Percentiles rank a stretch among this genome's conserved stretches.
phyloP scores from a whole-genome alignment of 2,797 vertebrate species.

The Paramormyrops hopkinsi region DNA sequence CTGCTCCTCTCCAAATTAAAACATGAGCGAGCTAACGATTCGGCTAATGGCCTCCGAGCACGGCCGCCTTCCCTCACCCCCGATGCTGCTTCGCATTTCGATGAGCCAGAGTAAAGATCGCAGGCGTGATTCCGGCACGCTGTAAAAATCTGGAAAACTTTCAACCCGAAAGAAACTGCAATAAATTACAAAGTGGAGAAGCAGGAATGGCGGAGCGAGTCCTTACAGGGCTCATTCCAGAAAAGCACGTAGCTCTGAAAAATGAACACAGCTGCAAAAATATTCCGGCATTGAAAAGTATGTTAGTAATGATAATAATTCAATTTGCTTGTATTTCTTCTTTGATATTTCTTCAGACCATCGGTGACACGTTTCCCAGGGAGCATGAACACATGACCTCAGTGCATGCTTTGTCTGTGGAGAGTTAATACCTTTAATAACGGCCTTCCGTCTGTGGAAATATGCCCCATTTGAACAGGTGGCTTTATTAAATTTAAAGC shows the following conservation, averaged over 20 bases:
- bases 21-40: conserved; percentile 74
- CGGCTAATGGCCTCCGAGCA: conserved; percentile 68
- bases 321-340: neutral
- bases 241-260: neutral
- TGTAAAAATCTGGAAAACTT: neutral
- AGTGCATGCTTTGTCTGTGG: neutral
- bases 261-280: conserved; percentile 15
- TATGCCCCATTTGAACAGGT: neutral
- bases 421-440: neutral
- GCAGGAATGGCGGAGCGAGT: neutral
- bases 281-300: neutral
- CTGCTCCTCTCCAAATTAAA: conserved; percentile 62
- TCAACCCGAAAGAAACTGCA: neutral
- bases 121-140: neutral
- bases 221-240: neutral
- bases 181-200: neutral
- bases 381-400: neutral
- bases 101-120: conserved; percentile 47
- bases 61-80: conserved; percentile 53
- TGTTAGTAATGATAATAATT: conserved; percentile 13
- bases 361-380: neutral
- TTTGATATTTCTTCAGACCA: neutral
- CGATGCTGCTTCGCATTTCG: conserved; percentile 54
- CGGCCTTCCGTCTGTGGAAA: neutral
- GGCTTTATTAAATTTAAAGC: neutral